Evolutionary conservation across 1,140 invertebrate species (phyloP).

Genomic region (Drosophila sulfurigaster): DNA sequence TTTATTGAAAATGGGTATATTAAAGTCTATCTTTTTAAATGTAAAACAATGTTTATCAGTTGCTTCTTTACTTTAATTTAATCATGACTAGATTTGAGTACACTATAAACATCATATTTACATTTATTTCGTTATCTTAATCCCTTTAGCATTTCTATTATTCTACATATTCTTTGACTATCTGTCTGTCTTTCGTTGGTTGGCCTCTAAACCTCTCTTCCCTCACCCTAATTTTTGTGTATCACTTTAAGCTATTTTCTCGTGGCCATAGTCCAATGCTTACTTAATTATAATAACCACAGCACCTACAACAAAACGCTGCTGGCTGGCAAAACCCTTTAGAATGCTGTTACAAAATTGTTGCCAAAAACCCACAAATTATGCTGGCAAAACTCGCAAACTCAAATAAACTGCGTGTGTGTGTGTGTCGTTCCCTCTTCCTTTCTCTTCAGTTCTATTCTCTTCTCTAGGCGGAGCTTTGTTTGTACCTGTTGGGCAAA

Average conservation of each 20-base stretch:
- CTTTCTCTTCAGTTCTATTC: not conserved
- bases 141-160: too few relatives aligned
- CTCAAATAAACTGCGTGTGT: not conserved
- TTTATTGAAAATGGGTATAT: too few relatives aligned
- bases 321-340: not conserved
- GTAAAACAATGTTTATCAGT: too few relatives aligned
- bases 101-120: too few relatives aligned
- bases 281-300: conserved; percentile 20
- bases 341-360: conserved; percentile 16
- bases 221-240: not conserved
- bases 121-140: too few relatives aligned
- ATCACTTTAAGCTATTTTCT: not conserved
- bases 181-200: too few relatives aligned
- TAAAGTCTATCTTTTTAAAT: too few relatives aligned
- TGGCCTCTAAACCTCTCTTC: not conserved
- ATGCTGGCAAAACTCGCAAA: conserved; percentile 25
- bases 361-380: conserved; percentile 19
- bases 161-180: too few relatives aligned
- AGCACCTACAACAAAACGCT: not conserved
- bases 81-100: too few relatives aligned
- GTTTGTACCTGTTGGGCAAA: conserved; percentile 9
- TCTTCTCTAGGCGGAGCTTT: too few relatives aligned
- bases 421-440: not conserved
- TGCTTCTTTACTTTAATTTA: too few relatives aligned
- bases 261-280: not conserved